A percentile compares a stretch with the other conserved stretches of the same genome.
Conservation (phyloP, 37 sponge, comb jelly and placozoan genomes). For the Ianthella basta region DNA sequence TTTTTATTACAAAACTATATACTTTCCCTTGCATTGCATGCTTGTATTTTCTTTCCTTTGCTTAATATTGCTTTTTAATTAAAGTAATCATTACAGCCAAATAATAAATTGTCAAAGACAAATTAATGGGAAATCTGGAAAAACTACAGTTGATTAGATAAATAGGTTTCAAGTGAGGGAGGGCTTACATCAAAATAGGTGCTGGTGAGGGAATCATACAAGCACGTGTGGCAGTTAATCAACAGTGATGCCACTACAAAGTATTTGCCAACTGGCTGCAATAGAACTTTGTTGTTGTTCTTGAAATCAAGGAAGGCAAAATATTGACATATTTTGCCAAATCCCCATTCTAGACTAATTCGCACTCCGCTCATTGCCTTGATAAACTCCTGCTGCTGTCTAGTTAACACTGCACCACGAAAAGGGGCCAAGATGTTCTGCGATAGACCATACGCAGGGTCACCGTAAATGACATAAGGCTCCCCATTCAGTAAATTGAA, state of each 20-base stretch:
- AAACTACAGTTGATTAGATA: neutral
- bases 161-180: neutral
- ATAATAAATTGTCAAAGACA: too few relatives aligned
- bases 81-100: too few relatives aligned
- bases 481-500: neutral
- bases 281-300: neutral
- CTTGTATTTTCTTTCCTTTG: too few relatives aligned
- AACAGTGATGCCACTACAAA: neutral
- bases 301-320: neutral
- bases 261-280: neutral
- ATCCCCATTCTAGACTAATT: too few relatives aligned
- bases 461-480: neutral
- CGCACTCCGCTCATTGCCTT: too few relatives aligned
- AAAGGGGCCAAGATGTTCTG: neutral
- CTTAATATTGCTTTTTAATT: too few relatives aligned
- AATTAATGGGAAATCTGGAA: too few relatives aligned
- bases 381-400: too few relatives aligned
- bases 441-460: neutral
- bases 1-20: too few relatives aligned
- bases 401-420: too few relatives aligned
- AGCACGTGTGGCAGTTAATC: neutral
- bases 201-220: neutral
- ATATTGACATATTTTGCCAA: too few relatives aligned
- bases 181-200: neutral
- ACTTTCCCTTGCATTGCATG: too few relatives aligned